A percentile compares a stretch with the other conserved stretches of the same genome.
Conservation (phyloP, 2,797 vertebrate genomes). For the Amniataba percoides region DNA sequence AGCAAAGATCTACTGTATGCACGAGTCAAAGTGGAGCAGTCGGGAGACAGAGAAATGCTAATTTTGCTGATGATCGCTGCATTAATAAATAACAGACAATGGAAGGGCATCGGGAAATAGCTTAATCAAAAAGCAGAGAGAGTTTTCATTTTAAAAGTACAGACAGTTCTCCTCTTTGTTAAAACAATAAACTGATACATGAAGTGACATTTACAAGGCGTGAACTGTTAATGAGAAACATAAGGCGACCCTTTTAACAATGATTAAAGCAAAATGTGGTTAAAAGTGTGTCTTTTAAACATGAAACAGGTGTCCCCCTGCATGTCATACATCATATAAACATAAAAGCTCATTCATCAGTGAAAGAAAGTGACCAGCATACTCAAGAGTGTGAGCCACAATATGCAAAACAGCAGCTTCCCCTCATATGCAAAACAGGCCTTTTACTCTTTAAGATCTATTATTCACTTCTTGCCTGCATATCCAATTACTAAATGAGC, state of each 20-base stretch:
- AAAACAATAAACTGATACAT: constrained; percentile 27
- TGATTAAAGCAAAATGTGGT: constrained; percentile 57
- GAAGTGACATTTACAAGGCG: constrained; percentile 7
- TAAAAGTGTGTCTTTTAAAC: constrained; percentile 60
- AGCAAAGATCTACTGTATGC: constrained; percentile 53
- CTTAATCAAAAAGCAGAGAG: constrained; percentile 39
- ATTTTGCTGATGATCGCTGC: constrained; percentile 45
- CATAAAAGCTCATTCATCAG: constrained; percentile 76
- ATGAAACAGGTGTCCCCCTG: constrained; percentile 67
- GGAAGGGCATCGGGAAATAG: constrained; percentile 1
- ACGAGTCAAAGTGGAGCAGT: constrained; percentile 46
- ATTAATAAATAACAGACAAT: constrained; percentile 43
- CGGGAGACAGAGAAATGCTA: constrained; percentile 31
- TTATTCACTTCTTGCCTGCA: constrained; percentile 82
- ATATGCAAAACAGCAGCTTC: constrained; percentile 77
- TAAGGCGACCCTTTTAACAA: constrained; percentile 57
- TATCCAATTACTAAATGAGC: constrained; percentile 82
- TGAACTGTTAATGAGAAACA: constrained; percentile 57
- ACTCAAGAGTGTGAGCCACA: constrained; percentile 68
- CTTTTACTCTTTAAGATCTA: constrained; percentile 79
- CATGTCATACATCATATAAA: constrained; percentile 66
- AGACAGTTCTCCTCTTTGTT: constrained; percentile 25
- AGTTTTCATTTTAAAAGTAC: constrained; percentile 40
- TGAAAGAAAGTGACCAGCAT: constrained; percentile 76
- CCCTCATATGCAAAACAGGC: constrained; percentile 78